Base-by-base conservation (phyloP, 2,888 invertebrate genomes). In the Empis livida region DNA sequence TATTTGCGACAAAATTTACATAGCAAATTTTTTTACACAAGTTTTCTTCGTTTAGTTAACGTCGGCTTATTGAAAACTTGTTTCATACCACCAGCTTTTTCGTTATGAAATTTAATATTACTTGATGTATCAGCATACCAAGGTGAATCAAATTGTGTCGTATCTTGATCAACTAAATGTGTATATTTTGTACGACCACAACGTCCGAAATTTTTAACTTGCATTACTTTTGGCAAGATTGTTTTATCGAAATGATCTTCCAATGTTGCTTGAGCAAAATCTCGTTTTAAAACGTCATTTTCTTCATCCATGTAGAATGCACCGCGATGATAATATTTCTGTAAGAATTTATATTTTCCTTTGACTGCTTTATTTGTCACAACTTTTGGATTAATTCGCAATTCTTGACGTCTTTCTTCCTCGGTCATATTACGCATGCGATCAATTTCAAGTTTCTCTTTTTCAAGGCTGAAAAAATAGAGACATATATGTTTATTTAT, bases 161-260 rank as follows among this genome's bases (percentile, higher is more conserved):
- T 99, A 63, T 99, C 99, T 68, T 99, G 99, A 70, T 96, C 97
- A 0, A 99, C 96, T 61, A 99, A 74, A 72, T 99, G 99, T 0
- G 99, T 99, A 71, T 99, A 99, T 64, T 99, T 99, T 0, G 99
- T 97, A 45, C 99, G 80, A 6, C 97, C 97, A 44, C 97, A 96
- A 3, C 97, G 83, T 11, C 99, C 99, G 70, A 99, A 99, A 73
- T 99, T 97, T 73, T 99, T 99, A 40, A 99, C 99, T 79, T 97
- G 97, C 97, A 99, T 99, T 57, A 99, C 97, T 76, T 97, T 96
- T 2, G 99, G 99, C 52, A 99, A 68, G 55, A 97, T 89, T 27
- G 96, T 94, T 72, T 99, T 99, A 66, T 99, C 95, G 67, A 99
- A 99, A 68, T 96, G 95, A 78, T 99, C 99, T 60, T 99, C 99